Evolutionary conservation across 1,140 invertebrate genomes (phyloP).

Genomic region (Anoplophora glabripennis): DNA sequence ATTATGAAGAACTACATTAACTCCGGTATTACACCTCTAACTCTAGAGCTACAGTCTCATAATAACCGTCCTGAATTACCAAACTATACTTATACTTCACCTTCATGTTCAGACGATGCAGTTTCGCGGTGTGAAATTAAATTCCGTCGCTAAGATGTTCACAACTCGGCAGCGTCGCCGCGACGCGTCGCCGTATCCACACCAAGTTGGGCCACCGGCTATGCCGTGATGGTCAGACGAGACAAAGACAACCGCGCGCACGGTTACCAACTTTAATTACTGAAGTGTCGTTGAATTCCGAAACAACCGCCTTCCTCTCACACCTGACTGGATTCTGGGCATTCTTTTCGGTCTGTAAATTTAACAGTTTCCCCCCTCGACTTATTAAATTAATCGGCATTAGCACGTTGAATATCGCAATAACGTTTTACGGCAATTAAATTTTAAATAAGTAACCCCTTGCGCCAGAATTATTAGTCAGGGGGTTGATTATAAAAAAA

Average conservation of each 20-base stretch:
- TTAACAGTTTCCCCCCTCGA: no score
- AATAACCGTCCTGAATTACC: conserved; percentile 9
- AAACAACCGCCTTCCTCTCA: conserved; percentile 23
- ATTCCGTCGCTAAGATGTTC: conserved; percentile 30
- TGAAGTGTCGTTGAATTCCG: conserved; percentile 35
- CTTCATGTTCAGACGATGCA: conserved; percentile 22
- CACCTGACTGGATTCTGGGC: no score
- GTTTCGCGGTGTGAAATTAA: conserved; percentile 31
- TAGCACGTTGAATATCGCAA: no score
- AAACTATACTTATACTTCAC: neutral
- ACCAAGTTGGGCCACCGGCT: neutral
- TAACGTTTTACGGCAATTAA: no score
- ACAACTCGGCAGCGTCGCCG: conserved; percentile 8
- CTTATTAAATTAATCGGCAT: no score
- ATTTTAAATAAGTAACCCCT: no score
- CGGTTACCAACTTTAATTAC: conserved; percentile 36
- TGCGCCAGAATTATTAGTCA: no score
- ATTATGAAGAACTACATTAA: no score
- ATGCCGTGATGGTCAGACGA: conserved; percentile 6
- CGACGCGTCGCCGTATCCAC: neutral
- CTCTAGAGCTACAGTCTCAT: neutral
- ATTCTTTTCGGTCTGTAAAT: no score
- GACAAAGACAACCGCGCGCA: conserved; percentile 18
- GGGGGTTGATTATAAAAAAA: no score
- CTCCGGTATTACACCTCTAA: neutral